Conservation (phyloP, 2,888 invertebrate species). For the Melipona beecheii region DNA sequence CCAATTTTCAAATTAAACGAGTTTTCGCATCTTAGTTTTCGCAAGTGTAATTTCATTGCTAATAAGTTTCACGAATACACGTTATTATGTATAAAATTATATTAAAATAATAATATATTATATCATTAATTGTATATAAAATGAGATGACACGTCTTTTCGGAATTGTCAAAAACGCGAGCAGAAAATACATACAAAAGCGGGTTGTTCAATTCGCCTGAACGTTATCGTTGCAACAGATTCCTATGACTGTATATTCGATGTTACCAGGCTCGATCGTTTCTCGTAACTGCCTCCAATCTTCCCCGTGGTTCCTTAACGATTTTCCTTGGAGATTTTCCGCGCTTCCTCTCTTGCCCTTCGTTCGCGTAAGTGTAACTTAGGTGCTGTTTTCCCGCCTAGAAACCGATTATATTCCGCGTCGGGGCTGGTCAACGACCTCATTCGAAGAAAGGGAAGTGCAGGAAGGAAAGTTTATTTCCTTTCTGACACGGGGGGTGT, state of each 20-base stretch:
- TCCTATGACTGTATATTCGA: constrained; percentile 60
- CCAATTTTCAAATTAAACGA: too few relatives aligned
- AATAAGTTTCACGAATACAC: too few relatives aligned
- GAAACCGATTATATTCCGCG: constrained; percentile 56
- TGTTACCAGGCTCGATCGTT: constrained; percentile 54
- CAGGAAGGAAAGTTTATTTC: constrained; percentile 7
- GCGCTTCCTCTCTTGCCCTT: background rate
- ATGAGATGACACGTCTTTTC: background rate
- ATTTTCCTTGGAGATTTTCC: constrained; percentile 7
- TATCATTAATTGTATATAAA: too few relatives aligned
- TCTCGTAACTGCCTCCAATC: constrained; percentile 66
- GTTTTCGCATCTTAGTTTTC: too few relatives aligned
- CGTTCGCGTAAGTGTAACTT: background rate
- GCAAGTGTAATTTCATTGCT: too few relatives aligned
- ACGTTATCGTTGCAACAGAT: constrained; percentile 57
- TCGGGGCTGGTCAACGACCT: constrained; percentile 51
- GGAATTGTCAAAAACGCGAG: background rate
- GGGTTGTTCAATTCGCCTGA: constrained; percentile 27
- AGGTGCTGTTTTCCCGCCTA: constrained; percentile 37
- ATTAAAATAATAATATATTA: too few relatives aligned
- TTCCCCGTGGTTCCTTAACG: constrained; percentile 39
- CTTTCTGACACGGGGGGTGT: constrained; percentile 31
- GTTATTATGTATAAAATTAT: too few relatives aligned
- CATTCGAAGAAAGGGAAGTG: constrained; percentile 52
- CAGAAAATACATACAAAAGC: background rate